Evolutionary conservation across 2,888 invertebrate genomes (phyloP), one percentile per base, ranked within the genome.

Genomic region (Suillia variegata): DNA sequence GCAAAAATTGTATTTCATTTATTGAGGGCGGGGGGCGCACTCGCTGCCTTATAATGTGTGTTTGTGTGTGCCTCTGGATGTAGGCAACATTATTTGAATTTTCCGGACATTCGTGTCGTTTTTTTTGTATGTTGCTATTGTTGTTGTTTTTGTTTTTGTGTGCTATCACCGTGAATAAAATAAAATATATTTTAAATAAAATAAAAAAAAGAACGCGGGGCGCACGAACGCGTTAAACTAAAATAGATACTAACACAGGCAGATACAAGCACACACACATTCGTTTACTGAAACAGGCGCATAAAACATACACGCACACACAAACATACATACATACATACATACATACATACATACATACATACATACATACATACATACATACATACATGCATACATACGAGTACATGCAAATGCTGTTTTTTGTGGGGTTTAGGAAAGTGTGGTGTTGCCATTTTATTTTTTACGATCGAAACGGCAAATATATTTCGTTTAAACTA

Each of bases 121-220:
- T n/a, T n/a, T n/a, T n/a, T n/a, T n/a, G n/a, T n/a, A n/a, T n/a
- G n/a, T n/a, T n/a, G n/a, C n/a, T n/a, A n/a, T n/a, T n/a, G n/a
- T n/a, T n/a, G n/a, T 48, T 53, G 42, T 60, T 66, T 62, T 66
- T 42, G 33, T 24, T 57, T 57, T 47, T 22, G n/a, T n/a, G n/a
- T n/a, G n/a, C n/a, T n/a, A n/a, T n/a, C n/a, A n/a, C n/a, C n/a
- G n/a, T n/a, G n/a, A n/a, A n/a, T n/a, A n/a, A n/a, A 26, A 24
- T 55, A 26, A 17, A 54, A 31, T 31, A 31, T 12, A 31, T 31
- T 31, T 31, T 31, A 31, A 31, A 31, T 6, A 12, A 6, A 31
- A 31, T n/a, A n/a, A n/a, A n/a, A n/a, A n/a, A n/a, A n/a, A n/a
- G n/a, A n/a, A n/a, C n/a, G n/a, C n/a, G n/a, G n/a, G n/a, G n/a